A percentile compares a stretch with the other conserved stretches of the same genome.
Conservation (phyloP, 2,113 vertebrate species). For the Prolemur simus region DNA sequence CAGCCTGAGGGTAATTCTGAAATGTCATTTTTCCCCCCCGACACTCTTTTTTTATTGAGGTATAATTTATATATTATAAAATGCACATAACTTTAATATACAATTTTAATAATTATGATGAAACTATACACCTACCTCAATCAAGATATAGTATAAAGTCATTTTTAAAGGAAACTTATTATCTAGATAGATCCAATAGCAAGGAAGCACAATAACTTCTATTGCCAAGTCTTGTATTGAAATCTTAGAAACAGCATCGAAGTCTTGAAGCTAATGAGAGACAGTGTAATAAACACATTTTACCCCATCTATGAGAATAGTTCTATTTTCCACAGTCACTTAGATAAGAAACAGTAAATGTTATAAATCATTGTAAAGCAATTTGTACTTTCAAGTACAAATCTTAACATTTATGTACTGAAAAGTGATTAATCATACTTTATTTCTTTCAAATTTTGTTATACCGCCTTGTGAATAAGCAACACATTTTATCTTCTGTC, state of each 20-base stretch:
- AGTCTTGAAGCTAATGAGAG: slow-evolving; percentile 36
- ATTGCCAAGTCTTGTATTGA: slow-evolving; percentile 11
- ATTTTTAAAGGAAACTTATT: background rate
- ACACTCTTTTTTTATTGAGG: background rate
- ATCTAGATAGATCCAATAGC: background rate
- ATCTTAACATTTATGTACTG: slow-evolving; percentile 33
- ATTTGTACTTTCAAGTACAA: slow-evolving; percentile 27
- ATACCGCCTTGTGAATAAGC: background rate
- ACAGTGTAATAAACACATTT: background rate
- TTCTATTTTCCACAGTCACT: slow-evolving; percentile 43
- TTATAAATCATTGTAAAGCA: slow-evolving; percentile 49
- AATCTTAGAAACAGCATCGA: slow-evolving; percentile 9
- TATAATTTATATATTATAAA: background rate
- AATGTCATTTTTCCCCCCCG: background rate
- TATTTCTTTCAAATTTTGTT: slow-evolving; percentile 48
- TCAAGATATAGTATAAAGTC: background rate
- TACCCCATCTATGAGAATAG: background rate
- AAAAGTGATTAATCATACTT: slow-evolving; percentile 62
- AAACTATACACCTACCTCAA: background rate
- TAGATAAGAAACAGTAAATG: slow-evolving; percentile 61
- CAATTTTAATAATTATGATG: background rate
- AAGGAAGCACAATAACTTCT: background rate
- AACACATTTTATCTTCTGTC: slow-evolving; percentile 20
- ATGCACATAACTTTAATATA: background rate
- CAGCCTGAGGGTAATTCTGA: background rate